Evolutionary conservation across 2,113 vertebrate species (phyloP), one percentile per base, ranked within the genome.

Genomic region (Bos indicus): DNA sequence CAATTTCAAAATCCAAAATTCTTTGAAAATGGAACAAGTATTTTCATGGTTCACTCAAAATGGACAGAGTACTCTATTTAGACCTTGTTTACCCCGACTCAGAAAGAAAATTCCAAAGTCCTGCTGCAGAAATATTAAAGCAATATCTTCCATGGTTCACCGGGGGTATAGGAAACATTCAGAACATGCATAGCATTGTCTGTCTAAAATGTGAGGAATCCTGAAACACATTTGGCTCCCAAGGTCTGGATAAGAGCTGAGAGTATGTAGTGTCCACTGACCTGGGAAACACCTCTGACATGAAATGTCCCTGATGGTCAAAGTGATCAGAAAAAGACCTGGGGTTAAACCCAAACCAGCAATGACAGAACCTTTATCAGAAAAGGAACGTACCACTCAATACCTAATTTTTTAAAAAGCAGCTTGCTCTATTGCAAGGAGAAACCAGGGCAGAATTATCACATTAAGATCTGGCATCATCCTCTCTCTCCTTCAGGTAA

Each of bases 141-240:
- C 25, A 3, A 46, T 6, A 1, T 4, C n/a, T 1, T 25, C 13
- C 7, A 0, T 0, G 26, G 16, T 28, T n/a, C 21, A 1, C 1
- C 0, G 6, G 28, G 12, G 74, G 14, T 0, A 17, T 5, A 59
- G 62, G 23, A 33, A 13, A n/a, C 26, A 62, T 8, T 8, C 5
- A 25, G n/a, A 52, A 25, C 11, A 14, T 6, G 40, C 52, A 56
- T 25, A 19, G 4, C 0, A 3, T 5, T 2, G 0, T 36, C 28
- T 7, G 54, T 11, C 57, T 30, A 51, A 93, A 40, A 46, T 21
- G 43, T 9, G 11, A 82, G 89, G 16, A 56, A 21, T 40, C 40
- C 36, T 2, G 64, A 80, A 46, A n/a, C 46, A 7, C 30, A 2
- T 1, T 0, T 2, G 8, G 14, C 9, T 5, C 25, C 85, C 23